A percentile compares a stretch with the other conserved stretches of the same genome.
Conservation (phyloP, 2,113 vertebrate genomes). For the Saguinus imperator region DNA sequence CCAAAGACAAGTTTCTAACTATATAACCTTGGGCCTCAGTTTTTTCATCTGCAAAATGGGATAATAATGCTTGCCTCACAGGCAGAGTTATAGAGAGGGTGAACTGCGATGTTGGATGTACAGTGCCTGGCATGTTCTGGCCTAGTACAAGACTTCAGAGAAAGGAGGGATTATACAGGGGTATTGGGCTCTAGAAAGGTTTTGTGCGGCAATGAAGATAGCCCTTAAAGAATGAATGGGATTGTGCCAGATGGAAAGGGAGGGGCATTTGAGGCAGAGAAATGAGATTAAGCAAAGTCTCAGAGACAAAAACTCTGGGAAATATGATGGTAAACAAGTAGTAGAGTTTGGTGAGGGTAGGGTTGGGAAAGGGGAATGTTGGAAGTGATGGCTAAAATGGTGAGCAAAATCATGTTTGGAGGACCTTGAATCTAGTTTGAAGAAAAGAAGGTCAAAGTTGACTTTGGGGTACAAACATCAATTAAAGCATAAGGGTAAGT, state of each 20-base stretch:
- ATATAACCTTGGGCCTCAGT: background rate
- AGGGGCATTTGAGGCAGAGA: background rate
- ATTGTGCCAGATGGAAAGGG: background rate
- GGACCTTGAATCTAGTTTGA: conserved; percentile 12
- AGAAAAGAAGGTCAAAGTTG: background rate
- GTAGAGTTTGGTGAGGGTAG: background rate
- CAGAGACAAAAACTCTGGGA: background rate
- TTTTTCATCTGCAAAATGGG: conserved; percentile 39
- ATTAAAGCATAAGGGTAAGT: background rate
- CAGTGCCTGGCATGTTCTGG: background rate
- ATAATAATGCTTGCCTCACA: conserved; percentile 25
- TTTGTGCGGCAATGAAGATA: background rate
- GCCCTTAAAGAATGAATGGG: background rate
- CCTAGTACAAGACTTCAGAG: background rate
- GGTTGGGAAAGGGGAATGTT: background rate
- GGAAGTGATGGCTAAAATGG: background rate
- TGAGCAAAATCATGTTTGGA: background rate
- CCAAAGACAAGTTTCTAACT: background rate
- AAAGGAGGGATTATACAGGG: background rate
- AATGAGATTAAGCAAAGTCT: background rate
- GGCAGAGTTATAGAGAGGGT: background rate
- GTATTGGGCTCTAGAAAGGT: background rate
- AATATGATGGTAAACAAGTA: background rate
- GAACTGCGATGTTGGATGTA: background rate
- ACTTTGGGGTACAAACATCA: background rate